Conservation (phyloP, 1,140 invertebrate genomes). For the Drosophila suzukii region DNA sequence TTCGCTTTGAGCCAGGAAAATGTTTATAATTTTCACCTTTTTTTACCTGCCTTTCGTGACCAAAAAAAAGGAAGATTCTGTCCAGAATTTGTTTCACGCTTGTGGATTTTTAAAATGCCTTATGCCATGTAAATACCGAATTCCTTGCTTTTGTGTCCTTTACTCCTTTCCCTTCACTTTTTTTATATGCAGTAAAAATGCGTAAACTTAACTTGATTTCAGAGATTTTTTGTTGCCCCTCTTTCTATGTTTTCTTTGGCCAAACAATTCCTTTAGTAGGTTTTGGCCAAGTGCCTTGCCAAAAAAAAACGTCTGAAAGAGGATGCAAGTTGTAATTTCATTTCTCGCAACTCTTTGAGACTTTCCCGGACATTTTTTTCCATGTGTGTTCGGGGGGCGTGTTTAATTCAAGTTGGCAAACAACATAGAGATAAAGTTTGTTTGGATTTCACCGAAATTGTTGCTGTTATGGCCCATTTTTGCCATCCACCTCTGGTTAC, state of each 20-base stretch:
- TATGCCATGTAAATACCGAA: conserved; percentile 57
- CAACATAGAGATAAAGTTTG: conserved; percentile 80
- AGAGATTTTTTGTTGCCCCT: conserved; percentile 28
- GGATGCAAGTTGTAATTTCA: conserved; percentile 80
- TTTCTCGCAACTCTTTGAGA: conserved; percentile 64
- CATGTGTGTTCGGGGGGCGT: conserved; percentile 51
- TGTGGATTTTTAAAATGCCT: conserved; percentile 55
- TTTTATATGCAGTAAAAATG: conserved; percentile 60
- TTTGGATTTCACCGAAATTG: conserved; percentile 68
- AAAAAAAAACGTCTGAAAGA: conserved; percentile 18
- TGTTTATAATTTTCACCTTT: conserved; percentile 2
- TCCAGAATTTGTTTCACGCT: conserved; percentile 2
- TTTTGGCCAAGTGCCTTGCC: conserved; percentile 45
- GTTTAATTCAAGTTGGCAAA: conserved; percentile 76
- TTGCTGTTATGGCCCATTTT: conserved; percentile 32
- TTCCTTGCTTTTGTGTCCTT: conserved; percentile 35
- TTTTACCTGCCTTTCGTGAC: neutral
- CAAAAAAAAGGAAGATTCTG: neutral
- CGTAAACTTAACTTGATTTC: conserved; percentile 58
- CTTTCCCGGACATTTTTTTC: conserved; percentile 21
- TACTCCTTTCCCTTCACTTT: neutral
- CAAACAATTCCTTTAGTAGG: conserved; percentile 66
- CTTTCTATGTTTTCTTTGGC: conserved; percentile 66
- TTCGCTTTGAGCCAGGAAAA: neutral
- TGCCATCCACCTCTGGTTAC: conserved; percentile 15